Conservation (phyloP, 2,113 vertebrate species). For the Tupaia tana region DNA sequence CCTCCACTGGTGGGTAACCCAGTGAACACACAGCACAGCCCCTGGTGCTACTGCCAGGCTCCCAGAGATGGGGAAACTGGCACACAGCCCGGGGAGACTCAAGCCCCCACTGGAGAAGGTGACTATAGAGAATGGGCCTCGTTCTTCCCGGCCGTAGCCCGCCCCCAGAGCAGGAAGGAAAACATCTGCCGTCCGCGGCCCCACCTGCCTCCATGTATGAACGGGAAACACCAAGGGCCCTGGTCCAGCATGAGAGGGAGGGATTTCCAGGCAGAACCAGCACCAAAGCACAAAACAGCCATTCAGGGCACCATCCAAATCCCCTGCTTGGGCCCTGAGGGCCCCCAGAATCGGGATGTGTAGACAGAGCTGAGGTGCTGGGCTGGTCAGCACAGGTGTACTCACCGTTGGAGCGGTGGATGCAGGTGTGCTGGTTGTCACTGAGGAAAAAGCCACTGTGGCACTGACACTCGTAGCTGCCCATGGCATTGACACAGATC, state of each 20-base stretch:
- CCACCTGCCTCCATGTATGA: background rate
- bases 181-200: background rate
- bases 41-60: no score
- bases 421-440: conserved; percentile 99
- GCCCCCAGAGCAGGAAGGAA: background rate
- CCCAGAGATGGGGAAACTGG: background rate
- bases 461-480: conserved; percentile 98
- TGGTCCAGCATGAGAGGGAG: rapidly evolving
- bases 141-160: background rate
- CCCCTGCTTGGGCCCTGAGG: rapidly evolving
- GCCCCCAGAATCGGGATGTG: rapidly evolving
- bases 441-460: conserved; percentile 97
- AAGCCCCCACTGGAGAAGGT: background rate
- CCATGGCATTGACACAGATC: conserved; percentile 97
- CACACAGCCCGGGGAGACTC: background rate
- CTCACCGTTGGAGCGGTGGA: conserved; percentile 98
- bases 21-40: rapidly evolving
- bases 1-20: background rate
- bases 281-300: background rate
- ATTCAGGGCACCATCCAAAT: rapidly evolving
- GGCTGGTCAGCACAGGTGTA: background rate
- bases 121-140: rapidly evolving
- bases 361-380: rapidly evolving
- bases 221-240: background rate
- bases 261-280: background rate